Conservation (phyloP, 1,140 invertebrate genomes). For the Panulirus ornatus region DNA sequence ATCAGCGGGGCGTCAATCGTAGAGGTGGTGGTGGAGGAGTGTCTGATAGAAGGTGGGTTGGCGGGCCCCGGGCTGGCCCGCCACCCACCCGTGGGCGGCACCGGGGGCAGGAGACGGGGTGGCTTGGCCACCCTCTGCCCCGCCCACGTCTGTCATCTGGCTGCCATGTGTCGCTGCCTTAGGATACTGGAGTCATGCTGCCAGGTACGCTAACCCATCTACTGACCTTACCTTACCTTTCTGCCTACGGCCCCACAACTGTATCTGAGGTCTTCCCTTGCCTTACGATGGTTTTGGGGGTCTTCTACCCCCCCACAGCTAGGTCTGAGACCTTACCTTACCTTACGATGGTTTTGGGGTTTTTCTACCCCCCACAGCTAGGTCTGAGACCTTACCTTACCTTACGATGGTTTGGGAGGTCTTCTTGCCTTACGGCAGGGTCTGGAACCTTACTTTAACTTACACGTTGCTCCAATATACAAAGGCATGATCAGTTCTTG, state of each 20-base stretch:
- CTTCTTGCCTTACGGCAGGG: too few species aligned
- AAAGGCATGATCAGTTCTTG: too few species aligned
- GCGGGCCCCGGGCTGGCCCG: constrained; percentile 26
- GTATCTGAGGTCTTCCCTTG: too few species aligned
- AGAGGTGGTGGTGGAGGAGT: constrained; percentile 67
- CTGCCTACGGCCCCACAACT: not conserved
- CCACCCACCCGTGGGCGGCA: constrained; percentile 6
- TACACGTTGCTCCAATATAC: too few species aligned
- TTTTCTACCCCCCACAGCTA: too few species aligned
- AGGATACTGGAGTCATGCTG: constrained; percentile 60
- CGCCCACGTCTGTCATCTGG: constrained; percentile 59
- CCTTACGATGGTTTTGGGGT: too few species aligned
- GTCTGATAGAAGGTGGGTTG: constrained; percentile 58
- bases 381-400: too few species aligned
- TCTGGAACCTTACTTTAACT: too few species aligned
- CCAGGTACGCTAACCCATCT: constrained; percentile 21
- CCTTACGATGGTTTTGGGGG: too few species aligned
- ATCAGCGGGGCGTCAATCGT: constrained; percentile 4
- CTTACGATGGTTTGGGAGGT: too few species aligned
- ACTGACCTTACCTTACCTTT: not conserved
- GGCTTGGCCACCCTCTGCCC: constrained; percentile 56
- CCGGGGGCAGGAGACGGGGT: constrained; percentile 28
- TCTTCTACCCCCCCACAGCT: too few species aligned
- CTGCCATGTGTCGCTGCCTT: constrained; percentile 65
- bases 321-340: too few species aligned